Percentiles rank a stretch among this genome's conserved stretches.
phyloP scores from a whole-genome alignment of 2,797 vertebrate genomes.

The Helostoma temminkii region DNA sequence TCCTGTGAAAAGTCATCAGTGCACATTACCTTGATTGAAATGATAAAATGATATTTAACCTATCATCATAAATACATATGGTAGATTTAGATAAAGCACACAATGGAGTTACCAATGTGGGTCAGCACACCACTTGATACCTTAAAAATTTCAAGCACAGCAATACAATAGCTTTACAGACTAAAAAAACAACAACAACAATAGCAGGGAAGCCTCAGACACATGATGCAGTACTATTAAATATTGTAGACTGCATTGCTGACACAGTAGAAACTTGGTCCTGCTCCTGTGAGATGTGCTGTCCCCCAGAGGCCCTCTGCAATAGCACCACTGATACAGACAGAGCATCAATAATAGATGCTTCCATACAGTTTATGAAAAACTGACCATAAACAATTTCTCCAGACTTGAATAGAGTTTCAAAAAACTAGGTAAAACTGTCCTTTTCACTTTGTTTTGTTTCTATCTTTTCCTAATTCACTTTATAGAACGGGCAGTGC shows the following conservation, averaged over 20 bases:
- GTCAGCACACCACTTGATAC: constrained; percentile 27
- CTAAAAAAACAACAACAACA: constrained; percentile 11
- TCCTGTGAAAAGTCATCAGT: constrained; percentile 70
- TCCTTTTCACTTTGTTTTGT: constrained; percentile 27
- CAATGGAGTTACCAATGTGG: constrained; percentile 26
- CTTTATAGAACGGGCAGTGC: constrained; percentile 9
- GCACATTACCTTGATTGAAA: constrained; percentile 20
- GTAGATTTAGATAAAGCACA: constrained; percentile 16
- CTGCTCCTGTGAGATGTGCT: constrained; percentile 46
- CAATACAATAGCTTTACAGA: constrained; percentile 26
- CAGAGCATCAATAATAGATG: constrained; percentile 76
- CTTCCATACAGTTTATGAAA: constrained; percentile 58
- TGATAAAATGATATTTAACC: constrained; percentile 8
- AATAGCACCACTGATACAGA: constrained; percentile 56
- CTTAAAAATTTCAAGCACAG: constrained; percentile 47
- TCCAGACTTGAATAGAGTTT: constrained; percentile 43
- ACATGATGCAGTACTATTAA: constrained; percentile 31
- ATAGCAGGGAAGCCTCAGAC: constrained; percentile 24
- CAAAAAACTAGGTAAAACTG: constrained; percentile 46
- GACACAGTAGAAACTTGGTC: constrained; percentile 51
- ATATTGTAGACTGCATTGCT: constrained; percentile 25
- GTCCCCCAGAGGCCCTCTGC: constrained; percentile 56
- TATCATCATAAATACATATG: not conserved
- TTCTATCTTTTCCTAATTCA: constrained; percentile 14
- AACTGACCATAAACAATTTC: constrained; percentile 49